Percentiles rank a stretch among this genome's conserved stretches.
Evolutionary conservation across 2,113 vertebrate genomes (phyloP).

Genomic region (Haemorhous mexicanus): DNA sequence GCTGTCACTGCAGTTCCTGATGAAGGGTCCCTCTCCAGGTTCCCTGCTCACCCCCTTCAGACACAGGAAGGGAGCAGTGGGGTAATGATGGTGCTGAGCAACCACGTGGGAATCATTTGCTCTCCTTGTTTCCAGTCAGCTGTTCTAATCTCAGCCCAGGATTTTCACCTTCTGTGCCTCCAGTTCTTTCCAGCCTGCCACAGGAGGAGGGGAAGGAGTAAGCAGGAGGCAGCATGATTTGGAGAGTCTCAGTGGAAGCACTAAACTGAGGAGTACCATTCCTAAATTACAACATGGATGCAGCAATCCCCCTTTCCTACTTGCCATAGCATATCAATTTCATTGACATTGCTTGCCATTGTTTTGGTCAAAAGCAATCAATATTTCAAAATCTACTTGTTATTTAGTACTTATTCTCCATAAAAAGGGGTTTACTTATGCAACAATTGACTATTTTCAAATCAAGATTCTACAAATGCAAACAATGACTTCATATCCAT

Average conservation of each 20-base stretch:
- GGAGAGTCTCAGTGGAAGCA: not conserved
- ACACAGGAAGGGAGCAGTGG: not conserved
- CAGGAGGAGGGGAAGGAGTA: not conserved
- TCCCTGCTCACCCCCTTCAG: not conserved
- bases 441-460: not conserved
- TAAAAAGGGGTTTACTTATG: not conserved
- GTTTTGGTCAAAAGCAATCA: not conserved
- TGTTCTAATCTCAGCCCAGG: not conserved
- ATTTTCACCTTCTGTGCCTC: not conserved
- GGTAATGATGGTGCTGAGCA: not conserved
- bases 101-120: accelerated
- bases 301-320: not conserved
- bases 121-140: not conserved
- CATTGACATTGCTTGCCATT: not conserved
- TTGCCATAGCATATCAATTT: not conserved
- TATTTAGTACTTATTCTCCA: not conserved
- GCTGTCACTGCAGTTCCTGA: not conserved
- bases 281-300: not conserved
- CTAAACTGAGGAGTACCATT: not conserved
- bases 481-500: not conserved
- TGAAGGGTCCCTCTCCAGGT: not conserved
- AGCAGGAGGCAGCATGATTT: not conserved
- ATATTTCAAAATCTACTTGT: not conserved
- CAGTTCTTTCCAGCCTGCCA: not conserved
- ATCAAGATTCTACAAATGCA: not conserved